These are phyloP conservation scores for Stichopus horrens DNA, from an alignment of 53 echinoderm and acorn worm species.

Conservation along the genomic window DNA sequence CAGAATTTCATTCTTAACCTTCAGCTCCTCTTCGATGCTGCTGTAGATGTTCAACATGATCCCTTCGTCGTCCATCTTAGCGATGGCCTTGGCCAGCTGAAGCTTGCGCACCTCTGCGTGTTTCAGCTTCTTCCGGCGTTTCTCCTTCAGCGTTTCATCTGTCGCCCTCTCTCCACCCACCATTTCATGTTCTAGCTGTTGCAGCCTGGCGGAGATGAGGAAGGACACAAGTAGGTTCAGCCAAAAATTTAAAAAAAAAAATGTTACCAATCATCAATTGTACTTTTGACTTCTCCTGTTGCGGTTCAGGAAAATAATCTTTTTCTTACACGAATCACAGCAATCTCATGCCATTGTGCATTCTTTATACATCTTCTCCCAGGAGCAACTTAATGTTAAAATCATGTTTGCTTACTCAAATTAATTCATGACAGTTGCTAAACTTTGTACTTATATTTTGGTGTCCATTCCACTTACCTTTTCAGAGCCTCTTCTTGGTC, in stretches of 20 bases:
- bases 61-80: conserved; percentile 99
- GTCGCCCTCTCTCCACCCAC: conserved; percentile 90
- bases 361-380: too few relatives aligned
- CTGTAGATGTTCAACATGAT: conserved; percentile 99
- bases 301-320: not conserved
- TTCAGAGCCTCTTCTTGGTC: conserved; percentile 96
- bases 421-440: too few relatives aligned
- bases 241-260: not conserved
- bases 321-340: too few relatives aligned
- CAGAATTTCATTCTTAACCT: conserved; percentile 84
- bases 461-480: conserved; percentile 49
- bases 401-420: too few relatives aligned
- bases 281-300: not conserved
- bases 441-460: too few relatives aligned
- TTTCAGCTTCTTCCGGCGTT: conserved; percentile 91
- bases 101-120: conserved; percentile 98
- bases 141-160: conserved; percentile 89
- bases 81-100: conserved; percentile 94
- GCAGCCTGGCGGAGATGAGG: conserved; percentile 56
- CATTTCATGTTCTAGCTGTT: conserved; percentile 90
- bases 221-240: not conserved
- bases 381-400: too few relatives aligned
- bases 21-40: conserved; percentile 96
- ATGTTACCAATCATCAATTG: not conserved
- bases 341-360: too few relatives aligned